phyloP scores from a whole-genome alignment of 2,888 invertebrate genomes.

The Cataglyphis cursor region DNA sequence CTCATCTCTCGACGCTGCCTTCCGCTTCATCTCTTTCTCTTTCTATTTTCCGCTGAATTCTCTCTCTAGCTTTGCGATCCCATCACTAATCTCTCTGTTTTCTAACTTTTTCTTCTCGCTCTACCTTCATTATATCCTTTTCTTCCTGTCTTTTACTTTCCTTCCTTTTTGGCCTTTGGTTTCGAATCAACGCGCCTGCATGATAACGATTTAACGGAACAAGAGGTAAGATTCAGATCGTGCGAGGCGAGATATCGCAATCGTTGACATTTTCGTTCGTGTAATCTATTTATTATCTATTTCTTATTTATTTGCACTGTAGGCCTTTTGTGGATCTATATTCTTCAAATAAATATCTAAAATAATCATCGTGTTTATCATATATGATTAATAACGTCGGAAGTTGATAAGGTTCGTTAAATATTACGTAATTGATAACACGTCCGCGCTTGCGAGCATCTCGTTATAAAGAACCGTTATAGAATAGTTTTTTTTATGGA shows the following conservation, averaged over 20 bases:
- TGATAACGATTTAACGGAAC: conserved; percentile 43
- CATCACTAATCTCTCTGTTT: conserved; percentile 47
- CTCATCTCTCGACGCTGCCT: conserved; percentile 30
- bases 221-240: conserved; percentile 60
- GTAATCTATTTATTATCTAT: conserved; percentile 27
- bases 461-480: background rate
- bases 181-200: conserved; percentile 48
- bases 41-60: conserved; percentile 56
- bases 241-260: conserved; percentile 42
- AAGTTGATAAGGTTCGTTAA: conserved; percentile 19
- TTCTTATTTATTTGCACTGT: background rate
- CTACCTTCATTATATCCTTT: background rate
- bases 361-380: background rate
- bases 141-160: background rate
- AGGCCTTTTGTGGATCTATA: background rate
- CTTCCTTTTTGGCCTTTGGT: conserved; percentile 6
- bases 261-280: conserved; percentile 29
- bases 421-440: conserved; percentile 1
- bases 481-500: conserved; percentile 15
- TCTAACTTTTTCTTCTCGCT: background rate
- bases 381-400: background rate
- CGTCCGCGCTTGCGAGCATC: conserved; percentile 18
- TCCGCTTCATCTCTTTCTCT: conserved; percentile 38
- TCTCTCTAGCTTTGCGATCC: conserved; percentile 52
- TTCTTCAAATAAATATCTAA: background rate